Evolutionary conservation across 2,888 invertebrate species (phyloP).

Genomic region (Amphimallon solstitiale): DNA sequence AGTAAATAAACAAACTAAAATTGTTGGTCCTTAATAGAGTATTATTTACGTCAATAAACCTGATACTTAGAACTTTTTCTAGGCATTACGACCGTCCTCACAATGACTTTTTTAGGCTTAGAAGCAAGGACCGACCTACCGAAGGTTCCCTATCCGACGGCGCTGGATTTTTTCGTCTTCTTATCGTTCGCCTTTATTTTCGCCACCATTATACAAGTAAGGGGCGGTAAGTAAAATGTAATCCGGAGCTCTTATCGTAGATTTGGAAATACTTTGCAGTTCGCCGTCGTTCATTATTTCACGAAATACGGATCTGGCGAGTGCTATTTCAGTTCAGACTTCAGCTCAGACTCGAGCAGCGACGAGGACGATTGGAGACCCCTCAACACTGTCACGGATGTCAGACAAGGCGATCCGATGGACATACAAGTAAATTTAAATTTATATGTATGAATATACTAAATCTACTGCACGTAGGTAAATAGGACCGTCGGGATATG

Average conservation of each 20-base stretch:
- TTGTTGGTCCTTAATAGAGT: no score
- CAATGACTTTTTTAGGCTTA: slow-evolving; percentile 85
- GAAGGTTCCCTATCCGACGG: slow-evolving; percentile 88
- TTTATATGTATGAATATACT: slow-evolving; percentile 1
- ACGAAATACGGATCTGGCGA: slow-evolving; percentile 87
- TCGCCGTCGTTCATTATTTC: slow-evolving; percentile 86
- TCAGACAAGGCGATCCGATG: not conserved
- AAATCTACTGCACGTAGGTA: not conserved
- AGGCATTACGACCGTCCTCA: slow-evolving; percentile 86
- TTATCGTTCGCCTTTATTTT: slow-evolving; percentile 83
- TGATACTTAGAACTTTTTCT: slow-evolving; percentile 45
- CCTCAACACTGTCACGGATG: slow-evolving; percentile 1
- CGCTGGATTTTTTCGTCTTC: slow-evolving; percentile 85
- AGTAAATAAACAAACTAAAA: not conserved
- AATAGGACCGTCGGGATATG: not conserved
- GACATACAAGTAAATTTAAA: slow-evolving; percentile 4
- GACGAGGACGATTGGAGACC: slow-evolving; percentile 62
- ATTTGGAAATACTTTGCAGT: slow-evolving; percentile 60
- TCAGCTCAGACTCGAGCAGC: slow-evolving; percentile 69
- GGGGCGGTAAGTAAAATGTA: slow-evolving; percentile 1
- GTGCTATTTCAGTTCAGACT: slow-evolving; percentile 76
- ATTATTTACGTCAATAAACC: not conserved
- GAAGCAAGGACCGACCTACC: slow-evolving; percentile 84
- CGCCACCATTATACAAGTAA: slow-evolving; percentile 79
- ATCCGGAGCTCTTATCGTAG: not conserved